Evolutionary conservation across 2,888 invertebrate genomes (phyloP).

Genomic region (Scaptomyza parva): DNA sequence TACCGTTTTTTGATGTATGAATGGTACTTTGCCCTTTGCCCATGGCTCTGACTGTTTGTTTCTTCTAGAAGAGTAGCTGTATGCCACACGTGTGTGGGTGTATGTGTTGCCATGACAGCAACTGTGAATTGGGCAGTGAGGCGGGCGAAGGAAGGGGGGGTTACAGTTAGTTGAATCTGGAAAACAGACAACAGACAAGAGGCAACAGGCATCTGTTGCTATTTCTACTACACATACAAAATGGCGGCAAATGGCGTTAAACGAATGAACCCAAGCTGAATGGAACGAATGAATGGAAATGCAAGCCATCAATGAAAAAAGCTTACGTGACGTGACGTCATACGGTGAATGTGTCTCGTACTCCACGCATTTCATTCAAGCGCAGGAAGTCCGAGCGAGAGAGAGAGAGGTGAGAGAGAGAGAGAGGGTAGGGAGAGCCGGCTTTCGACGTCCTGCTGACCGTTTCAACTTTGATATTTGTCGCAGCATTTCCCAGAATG

Average conservation of each 20-base stretch:
- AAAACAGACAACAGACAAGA: slow-evolving; percentile 26
- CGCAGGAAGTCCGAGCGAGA: no score
- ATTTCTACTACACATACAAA: slow-evolving; percentile 29
- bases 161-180: slow-evolving; percentile 2
- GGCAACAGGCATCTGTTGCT: slow-evolving; percentile 48
- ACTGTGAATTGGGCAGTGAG: neutral
- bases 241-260: slow-evolving; percentile 45
- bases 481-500: neutral
- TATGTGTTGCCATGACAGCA: slow-evolving; percentile 47
- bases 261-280: slow-evolving; percentile 13
- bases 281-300: slow-evolving; percentile 48
- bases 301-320: slow-evolving; percentile 65
- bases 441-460: neutral
- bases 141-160: neutral
- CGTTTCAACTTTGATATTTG: slow-evolving; percentile 61
- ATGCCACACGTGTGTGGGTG: slow-evolving; percentile 44
- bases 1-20: slow-evolving; percentile 8
- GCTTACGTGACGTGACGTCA: slow-evolving; percentile 56
- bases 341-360: slow-evolving; percentile 1
- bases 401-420: neutral
- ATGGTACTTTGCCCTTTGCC: slow-evolving; percentile 73
- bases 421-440: slow-evolving; percentile 4
- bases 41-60: slow-evolving; percentile 19
- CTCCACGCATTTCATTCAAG: slow-evolving; percentile 29
- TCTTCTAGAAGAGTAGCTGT: slow-evolving; percentile 28